phyloP scores from a whole-genome alignment of 1,140 invertebrate genomes.

The Orius insidiosus region DNA sequence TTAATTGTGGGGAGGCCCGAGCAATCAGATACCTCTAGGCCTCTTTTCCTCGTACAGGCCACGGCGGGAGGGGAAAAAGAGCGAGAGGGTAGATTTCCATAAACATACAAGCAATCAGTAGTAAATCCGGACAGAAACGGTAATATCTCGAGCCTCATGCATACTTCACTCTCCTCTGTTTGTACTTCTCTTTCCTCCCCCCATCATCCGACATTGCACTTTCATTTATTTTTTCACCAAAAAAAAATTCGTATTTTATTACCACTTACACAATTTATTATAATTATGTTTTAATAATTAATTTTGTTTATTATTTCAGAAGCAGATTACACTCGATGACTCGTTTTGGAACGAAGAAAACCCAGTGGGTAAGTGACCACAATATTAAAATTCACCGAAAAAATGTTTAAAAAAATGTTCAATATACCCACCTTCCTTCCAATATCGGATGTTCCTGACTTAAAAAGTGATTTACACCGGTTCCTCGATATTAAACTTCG shows the following conservation, averaged over 20 bases:
- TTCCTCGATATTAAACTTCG: too few species aligned
- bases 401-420: neutral
- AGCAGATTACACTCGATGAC: constrained; percentile 74
- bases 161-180: too few species aligned
- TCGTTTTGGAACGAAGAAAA: constrained; percentile 80
- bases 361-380: constrained; percentile 53
- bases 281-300: constrained; percentile 12
- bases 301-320: constrained; percentile 44
- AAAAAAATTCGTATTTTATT: too few species aligned
- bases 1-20: too few species aligned
- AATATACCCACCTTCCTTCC: too few species aligned
- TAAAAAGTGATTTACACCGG: too few species aligned
- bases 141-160: too few species aligned
- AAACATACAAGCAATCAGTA: constrained; percentile 9
- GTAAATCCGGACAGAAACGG: constrained; percentile 1
- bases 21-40: too few species aligned
- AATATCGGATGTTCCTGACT: too few species aligned
- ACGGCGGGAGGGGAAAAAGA: too few species aligned
- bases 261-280: constrained; percentile 18
- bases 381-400: neutral
- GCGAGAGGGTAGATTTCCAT: constrained; percentile 1
- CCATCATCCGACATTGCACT: constrained; percentile 9
- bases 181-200: too few species aligned
- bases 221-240: constrained; percentile 15
- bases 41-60: too few species aligned